phyloP scores from a whole-genome alignment of 1,140 invertebrate species.

The Drosophila arizonae region DNA sequence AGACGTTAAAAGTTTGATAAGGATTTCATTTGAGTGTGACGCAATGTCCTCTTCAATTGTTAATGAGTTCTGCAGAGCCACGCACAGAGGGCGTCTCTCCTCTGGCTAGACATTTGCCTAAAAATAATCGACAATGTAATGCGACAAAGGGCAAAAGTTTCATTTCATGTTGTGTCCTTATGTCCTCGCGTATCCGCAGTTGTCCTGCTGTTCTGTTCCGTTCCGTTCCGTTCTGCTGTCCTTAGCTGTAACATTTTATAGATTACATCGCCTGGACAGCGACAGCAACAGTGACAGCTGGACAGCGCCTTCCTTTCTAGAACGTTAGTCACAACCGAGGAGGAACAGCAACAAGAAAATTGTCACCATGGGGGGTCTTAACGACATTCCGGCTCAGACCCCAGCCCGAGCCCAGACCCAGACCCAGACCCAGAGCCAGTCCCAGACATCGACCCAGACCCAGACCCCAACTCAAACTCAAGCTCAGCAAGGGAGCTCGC shows the following conservation, averaged over 20 bases:
- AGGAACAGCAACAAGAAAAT: not conserved
- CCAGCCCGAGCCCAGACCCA: not conserved
- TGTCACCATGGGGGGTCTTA: constrained; percentile 14
- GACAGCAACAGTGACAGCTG: not conserved
- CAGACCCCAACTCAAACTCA: constrained; percentile 8
- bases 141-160: constrained; percentile 4
- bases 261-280: constrained; percentile 1
- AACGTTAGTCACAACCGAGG: constrained; percentile 9
- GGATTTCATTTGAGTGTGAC: constrained; percentile 20
- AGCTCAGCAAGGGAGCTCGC: not conserved
- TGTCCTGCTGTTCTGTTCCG: not conserved
- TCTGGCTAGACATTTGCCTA: constrained; percentile 32
- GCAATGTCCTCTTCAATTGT: constrained; percentile 25
- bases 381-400: not conserved
- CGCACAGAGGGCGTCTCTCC: constrained; percentile 4
- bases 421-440: not conserved
- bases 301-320: constrained; percentile 16
- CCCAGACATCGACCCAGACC: constrained; percentile 4
- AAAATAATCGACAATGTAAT: constrained; percentile 8
- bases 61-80: constrained; percentile 23
- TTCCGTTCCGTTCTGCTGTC: not conserved
- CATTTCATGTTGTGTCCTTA: constrained; percentile 5
- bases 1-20: constrained; percentile 11
- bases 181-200: not conserved
- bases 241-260: not conserved